phyloP scores from a whole-genome alignment of 2,113 vertebrate genomes.

The Vombatus ursinus region DNA sequence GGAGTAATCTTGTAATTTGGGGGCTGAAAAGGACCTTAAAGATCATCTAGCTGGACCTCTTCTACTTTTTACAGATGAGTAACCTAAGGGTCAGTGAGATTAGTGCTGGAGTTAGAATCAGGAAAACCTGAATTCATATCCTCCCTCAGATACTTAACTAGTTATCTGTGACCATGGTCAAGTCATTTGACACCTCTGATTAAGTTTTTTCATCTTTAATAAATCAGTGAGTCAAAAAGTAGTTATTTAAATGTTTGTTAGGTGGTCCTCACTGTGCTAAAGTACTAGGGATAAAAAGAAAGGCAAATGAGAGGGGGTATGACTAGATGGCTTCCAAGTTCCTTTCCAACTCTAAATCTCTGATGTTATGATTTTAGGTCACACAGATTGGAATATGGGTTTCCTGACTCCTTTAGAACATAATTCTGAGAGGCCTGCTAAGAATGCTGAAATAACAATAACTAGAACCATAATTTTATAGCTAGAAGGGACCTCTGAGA shows the following conservation, averaged over 20 bases:
- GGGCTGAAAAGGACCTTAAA: conserved; percentile 23
- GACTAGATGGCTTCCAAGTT: not conserved
- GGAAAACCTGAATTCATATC: not conserved
- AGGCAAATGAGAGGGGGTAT: not conserved
- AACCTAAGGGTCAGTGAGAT: not conserved
- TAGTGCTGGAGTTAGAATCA: not conserved
- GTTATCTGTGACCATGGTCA: not conserved
- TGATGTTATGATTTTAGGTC: not conserved
- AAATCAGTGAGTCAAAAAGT: not conserved
- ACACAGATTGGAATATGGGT: not conserved
- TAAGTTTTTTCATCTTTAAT: not conserved
- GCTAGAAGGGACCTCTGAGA: not conserved
- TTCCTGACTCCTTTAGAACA: not conserved
- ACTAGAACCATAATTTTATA: not conserved
- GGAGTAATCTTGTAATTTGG: conserved; percentile 22
- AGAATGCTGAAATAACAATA: not conserved
- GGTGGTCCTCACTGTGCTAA: not conserved
- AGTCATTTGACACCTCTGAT: not conserved
- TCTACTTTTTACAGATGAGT: not conserved
- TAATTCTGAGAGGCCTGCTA: not conserved
- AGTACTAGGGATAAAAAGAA: not conserved
- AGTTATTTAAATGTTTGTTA: not conserved
- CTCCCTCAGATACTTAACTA: not conserved
- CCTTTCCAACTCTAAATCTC: not conserved
- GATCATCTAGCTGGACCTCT: not conserved